These are phyloP conservation scores for Enteromius viviparus DNA, from an alignment of 2,797 vertebrate genomes.

Conservation along the genomic window DNA sequence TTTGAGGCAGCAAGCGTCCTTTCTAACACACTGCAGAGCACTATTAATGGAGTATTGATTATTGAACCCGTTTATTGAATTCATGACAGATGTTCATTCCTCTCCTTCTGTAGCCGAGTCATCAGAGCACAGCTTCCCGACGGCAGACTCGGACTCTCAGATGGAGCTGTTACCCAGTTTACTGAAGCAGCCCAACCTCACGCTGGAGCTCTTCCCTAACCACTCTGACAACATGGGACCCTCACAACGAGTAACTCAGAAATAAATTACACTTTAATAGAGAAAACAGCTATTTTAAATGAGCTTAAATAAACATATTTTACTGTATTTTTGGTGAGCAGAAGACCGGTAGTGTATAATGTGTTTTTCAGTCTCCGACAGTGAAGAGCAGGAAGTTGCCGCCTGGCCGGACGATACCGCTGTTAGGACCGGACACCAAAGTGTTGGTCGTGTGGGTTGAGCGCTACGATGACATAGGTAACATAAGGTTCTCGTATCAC, in stretches of 20 bases:
- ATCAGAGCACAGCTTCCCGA: slow-evolving; percentile 83
- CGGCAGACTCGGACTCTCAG: slow-evolving; percentile 84
- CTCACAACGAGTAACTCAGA: slow-evolving; percentile 74
- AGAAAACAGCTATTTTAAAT: not conserved
- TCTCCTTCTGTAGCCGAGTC: slow-evolving; percentile 71
- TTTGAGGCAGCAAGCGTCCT: not conserved
- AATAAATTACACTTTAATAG: not conserved
- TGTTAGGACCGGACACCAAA: slow-evolving; percentile 88
- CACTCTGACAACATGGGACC: slow-evolving; percentile 82
- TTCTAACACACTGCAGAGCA: not conserved
- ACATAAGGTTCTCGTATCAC: slow-evolving; percentile 9
- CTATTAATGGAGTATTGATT: not conserved
- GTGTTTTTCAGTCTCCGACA: slow-evolving; percentile 79
- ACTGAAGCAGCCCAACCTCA: slow-evolving; percentile 84
- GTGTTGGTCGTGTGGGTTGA: slow-evolving; percentile 90
- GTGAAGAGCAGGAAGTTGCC: slow-evolving; percentile 83
- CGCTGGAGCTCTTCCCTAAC: slow-evolving; percentile 87
- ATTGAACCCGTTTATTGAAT: not conserved
- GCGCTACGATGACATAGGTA: slow-evolving; percentile 89
- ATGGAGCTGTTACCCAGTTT: slow-evolving; percentile 87
- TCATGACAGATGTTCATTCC: not conserved
- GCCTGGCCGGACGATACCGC: slow-evolving; percentile 82
- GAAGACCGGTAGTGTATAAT: not conserved
- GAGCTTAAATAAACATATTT: too few species aligned
- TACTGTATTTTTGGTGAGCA: slow-evolving; percentile 1